These are phyloP conservation scores for Tragelaphus buxtoni DNA, from an alignment of 2,113 vertebrate species.

Conservation along the genomic window DNA sequence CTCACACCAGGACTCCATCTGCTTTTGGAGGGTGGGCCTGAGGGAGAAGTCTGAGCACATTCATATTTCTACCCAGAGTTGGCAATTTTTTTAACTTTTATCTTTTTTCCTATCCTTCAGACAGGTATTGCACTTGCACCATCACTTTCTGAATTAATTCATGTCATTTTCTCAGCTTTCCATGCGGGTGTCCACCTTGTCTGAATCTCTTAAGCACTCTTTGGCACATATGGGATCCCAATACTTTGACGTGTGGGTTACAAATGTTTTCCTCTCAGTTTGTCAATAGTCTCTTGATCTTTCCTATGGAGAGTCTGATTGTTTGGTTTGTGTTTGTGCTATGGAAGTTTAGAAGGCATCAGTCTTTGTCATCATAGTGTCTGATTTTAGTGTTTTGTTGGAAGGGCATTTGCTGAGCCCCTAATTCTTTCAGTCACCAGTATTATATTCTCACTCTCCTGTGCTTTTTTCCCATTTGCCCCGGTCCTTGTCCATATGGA, in stretches of 20 bases:
- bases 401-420: not conserved
- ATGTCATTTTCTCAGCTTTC: not conserved
- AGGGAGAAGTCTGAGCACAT: not conserved
- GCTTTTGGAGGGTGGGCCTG: no score
- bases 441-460: not conserved
- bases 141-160: not conserved
- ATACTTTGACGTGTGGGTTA: not conserved
- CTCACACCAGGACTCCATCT: not conserved
- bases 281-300: not conserved
- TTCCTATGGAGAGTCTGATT: not conserved
- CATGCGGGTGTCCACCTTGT: not conserved
- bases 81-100: no score
- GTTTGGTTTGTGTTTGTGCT: not conserved
- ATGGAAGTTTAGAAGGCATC: not conserved
- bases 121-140: no score
- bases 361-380: not conserved
- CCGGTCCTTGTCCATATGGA: no score
- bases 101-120: not conserved
- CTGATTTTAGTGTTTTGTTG: not conserved
- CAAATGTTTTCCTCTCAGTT: not conserved
- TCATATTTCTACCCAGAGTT: not conserved
- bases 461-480: not conserved
- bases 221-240: not conserved
- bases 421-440: not conserved
- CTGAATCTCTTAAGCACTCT: not conserved